Conservation (phyloP, 2,888 invertebrate species). For the Eurois occulta region DNA sequence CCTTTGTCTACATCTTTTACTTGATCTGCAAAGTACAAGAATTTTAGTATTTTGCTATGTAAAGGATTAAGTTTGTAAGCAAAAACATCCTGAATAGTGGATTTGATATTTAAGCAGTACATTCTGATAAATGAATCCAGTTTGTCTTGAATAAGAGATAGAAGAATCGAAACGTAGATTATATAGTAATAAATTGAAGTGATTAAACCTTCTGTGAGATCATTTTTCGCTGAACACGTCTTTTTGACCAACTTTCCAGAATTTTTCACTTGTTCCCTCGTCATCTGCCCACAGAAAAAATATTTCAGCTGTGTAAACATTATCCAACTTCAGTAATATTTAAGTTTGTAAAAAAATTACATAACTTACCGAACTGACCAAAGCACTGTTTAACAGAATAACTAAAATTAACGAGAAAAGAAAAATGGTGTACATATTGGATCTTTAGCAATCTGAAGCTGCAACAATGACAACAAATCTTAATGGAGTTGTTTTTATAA, state of each 20-base stretch:
- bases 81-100: background rate
- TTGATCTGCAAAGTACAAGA: conserved; percentile 67
- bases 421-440: conserved; percentile 36
- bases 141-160: too few species aligned
- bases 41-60: background rate
- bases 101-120: background rate
- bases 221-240: conserved; percentile 75
- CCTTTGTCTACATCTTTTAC: conserved; percentile 75
- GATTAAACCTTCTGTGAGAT: conserved; percentile 75
- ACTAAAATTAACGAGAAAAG: conserved; percentile 36
- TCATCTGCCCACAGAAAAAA: conserved; percentile 70
- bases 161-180: background rate
- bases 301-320: background rate
- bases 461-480: conserved; percentile 30
- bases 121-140: background rate
- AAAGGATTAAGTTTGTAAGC: background rate
- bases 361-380: conserved; percentile 55
- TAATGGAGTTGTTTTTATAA: conserved; percentile 44
- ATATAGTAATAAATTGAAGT: background rate
- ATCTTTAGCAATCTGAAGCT: conserved; percentile 7
- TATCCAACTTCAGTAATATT: background rate
- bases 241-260: conserved; percentile 76
- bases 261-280: conserved; percentile 76
- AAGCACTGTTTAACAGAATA: conserved; percentile 22
- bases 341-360: too few species aligned